Base-by-base conservation (phyloP, 2,888 invertebrate species). In the Drosophila siamana region DNA sequence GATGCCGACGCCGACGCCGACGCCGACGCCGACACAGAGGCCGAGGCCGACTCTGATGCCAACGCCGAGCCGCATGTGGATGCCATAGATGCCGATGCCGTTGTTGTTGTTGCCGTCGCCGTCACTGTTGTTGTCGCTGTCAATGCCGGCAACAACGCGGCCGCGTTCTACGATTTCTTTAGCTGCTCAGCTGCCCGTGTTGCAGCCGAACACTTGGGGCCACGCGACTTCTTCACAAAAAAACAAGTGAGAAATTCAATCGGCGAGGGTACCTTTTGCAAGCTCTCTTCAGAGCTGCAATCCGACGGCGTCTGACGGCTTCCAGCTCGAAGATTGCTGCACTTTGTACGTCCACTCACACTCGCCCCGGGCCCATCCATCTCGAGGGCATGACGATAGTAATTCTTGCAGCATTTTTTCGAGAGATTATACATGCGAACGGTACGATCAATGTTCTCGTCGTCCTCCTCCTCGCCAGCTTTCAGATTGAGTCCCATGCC, bases 181-280 rank as follows among this genome's bases (percentile, higher is more conserved):
- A 80, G 60, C 70, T 84, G 62, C 38, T 75, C 69, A 47, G 57
- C 69, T 36, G 50, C 11, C 24, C 60, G 41, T 11, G 41, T 65
- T 74, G 78, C 64, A 63, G 52, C 75, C 24, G 63, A 56, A 56
- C 74, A 67, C 64, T 90, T 90, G 46, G 89, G 77, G 16, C 79
- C 74, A 44, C 91, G 91, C 16, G 91, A 88, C 74, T 91, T 91
- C 78, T 91, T 91, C 2, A 91, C 78, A 41, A 91, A 83, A 61
- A 91, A 91, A 69, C 91, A 91, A 19, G 91, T 91, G 67, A 91
- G 86, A 62, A 91, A 91, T 79, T 91, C 91, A 41, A 91, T 91
- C 40, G 91, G 91, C 55, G 91, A 90, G 28, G 91, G 86, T 59
- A 89, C 88, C 81, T 91, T 91, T 47, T 90, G 91, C 19, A 91